Percentiles rank a stretch among this genome's conserved stretches.
Evolutionary conservation across 2,113 vertebrate species (phyloP).

Genomic region (Oriolus oriolus): DNA sequence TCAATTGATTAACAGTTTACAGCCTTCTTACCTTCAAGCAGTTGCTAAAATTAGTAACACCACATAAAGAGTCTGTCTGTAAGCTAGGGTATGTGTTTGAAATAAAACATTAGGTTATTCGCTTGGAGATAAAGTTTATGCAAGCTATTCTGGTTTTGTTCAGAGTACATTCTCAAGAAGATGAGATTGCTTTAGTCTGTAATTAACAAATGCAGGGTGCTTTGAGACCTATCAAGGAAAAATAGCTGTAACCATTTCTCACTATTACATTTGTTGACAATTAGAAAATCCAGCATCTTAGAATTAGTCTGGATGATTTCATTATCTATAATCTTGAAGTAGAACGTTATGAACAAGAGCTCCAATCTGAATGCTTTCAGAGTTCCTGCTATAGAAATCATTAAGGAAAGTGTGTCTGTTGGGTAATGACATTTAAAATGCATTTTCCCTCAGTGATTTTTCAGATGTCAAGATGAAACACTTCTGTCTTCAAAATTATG

Average conservation of each 20-base stretch:
- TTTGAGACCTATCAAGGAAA: not conserved
- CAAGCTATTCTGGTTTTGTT: not conserved
- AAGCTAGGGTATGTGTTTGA: not conserved
- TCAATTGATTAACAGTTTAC: conserved; percentile 14
- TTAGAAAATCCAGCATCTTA: not conserved
- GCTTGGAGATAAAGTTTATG: not conserved
- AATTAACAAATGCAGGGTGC: not conserved
- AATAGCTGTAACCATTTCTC: not conserved
- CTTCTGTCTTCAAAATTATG: not conserved
- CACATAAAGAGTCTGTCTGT: not conserved
- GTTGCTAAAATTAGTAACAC: conserved; percentile 22
- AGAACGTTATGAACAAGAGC: not conserved
- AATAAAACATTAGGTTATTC: not conserved
- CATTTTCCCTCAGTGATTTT: not conserved
- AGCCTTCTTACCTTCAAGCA: not conserved
- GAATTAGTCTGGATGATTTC: not conserved
- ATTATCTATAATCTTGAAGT: not conserved
- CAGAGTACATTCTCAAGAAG: not conserved
- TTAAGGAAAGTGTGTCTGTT: not conserved
- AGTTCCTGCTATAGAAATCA: not conserved
- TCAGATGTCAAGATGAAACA: not conserved
- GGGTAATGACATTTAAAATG: not conserved
- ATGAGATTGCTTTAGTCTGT: not conserved
- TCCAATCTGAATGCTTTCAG: not conserved
- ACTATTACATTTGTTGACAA: not conserved